Evolutionary conservation across 1,140 invertebrate genomes (phyloP), one percentile per base, ranked within the genome.

Genomic region (Nephila pilipes): DNA sequence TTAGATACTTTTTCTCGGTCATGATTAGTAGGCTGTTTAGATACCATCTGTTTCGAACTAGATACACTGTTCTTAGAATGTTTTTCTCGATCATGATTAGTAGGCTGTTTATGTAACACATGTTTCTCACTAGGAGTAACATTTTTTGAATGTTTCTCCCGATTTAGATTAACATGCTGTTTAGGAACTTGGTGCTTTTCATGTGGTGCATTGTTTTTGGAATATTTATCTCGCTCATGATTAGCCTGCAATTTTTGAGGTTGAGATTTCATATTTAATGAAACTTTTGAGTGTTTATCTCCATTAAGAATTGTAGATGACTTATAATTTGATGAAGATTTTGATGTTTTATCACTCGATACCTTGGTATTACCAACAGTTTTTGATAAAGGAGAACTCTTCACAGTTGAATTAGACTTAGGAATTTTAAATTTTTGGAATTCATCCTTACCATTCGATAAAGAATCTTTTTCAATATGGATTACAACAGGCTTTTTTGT

Each of bases 371-470:
- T 87, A 10, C 32, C 60, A 60, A 88, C 46, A 10, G 46, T 38
- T 54, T 75, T 75, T 75, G 69, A 29, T 36, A 36, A 36, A 75
- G 29, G 29, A 25, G 5, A 16, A 29, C 29, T 55, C 12, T 29
- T 25, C 32, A 22, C 20, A 63, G 1, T 36, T 16, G 54, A n/a
- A 12, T 36, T 57, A 60, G 65, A 60, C 60, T 93, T 91, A 54
- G 90, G 80, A 85, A 85, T 85, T 91, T 91, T 93, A 80, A 87
- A 75, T 38, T 93, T 93, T 79, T 57, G 60, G 16, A 65, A 20
- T 57, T 54, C 55, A 16, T 54, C n/a, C 29, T 25, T 90, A n/a
- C 25, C 54, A 54, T 75, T 54, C 54, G 36, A n/a, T 16, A 63
- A 25, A 85, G 25, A 69, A 36, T 58, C 69, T 57, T 80, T 54